Percentiles rank a stretch among this genome's conserved stretches.
Conservation (phyloP, 2,113 vertebrate genomes). For the Cyanistes caeruleus region DNA sequence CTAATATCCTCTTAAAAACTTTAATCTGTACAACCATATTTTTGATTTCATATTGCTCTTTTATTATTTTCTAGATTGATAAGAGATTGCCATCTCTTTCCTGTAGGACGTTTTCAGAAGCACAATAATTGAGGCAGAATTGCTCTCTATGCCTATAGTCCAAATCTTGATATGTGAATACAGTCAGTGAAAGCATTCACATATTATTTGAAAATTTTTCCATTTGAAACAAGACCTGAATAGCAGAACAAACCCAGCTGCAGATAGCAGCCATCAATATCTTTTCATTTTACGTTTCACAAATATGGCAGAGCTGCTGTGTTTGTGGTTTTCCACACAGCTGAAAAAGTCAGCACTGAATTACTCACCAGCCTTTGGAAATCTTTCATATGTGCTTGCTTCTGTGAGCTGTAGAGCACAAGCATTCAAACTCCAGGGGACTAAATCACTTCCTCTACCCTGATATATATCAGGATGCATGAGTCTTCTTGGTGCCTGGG, state of each 20-base stretch:
- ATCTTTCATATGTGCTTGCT: not conserved
- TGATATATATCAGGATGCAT: not conserved
- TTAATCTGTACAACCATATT: not conserved
- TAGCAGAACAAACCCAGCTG: constrained; percentile 56
- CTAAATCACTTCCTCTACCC: constrained; percentile 5
- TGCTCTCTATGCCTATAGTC: not conserved
- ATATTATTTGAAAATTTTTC: not conserved
- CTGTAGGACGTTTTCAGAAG: not conserved
- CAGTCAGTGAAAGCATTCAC: not conserved
- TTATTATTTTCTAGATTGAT: not conserved
- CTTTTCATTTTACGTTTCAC: constrained; percentile 10
- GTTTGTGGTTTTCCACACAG: constrained; percentile 56
- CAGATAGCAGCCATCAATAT: constrained; percentile 35
- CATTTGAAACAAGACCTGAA: constrained; percentile 45
- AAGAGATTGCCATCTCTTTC: not conserved
- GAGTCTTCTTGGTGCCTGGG: not conserved
- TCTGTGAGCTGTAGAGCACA: not conserved
- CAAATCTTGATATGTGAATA: not conserved
- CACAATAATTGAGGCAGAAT: not conserved
- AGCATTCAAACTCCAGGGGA: not conserved
- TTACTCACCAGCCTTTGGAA: constrained; percentile 58
- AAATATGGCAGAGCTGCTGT: constrained; percentile 54
- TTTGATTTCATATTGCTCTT: not conserved
- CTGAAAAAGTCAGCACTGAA: constrained; percentile 41
- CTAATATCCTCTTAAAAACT: not conserved